These are phyloP conservation scores for Drosophila mojavensis DNA, from an alignment of 1,140 invertebrate species.

Conservation along the genomic window DNA sequence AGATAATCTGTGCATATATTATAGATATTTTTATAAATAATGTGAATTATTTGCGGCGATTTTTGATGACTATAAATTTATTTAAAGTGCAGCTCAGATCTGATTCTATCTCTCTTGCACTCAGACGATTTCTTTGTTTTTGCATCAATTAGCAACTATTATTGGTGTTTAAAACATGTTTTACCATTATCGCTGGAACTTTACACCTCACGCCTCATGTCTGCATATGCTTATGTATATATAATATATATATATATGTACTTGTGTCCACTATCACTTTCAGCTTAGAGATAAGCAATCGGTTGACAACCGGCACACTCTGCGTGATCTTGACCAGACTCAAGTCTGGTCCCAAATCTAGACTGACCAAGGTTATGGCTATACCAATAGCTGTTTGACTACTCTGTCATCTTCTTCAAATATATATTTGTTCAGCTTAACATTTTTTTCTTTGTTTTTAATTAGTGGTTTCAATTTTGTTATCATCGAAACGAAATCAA, in stretches of 20 bases:
- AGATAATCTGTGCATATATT: conserved; percentile 6
- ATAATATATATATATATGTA: not conserved
- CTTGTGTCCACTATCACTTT: conserved; percentile 9
- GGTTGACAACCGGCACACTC: conserved; percentile 14
- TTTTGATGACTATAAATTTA: not conserved
- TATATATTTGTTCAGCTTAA: not conserved
- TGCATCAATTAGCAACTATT: not conserved
- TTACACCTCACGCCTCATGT: not conserved
- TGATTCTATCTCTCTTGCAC: not conserved
- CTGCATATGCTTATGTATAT: conserved; percentile 2
- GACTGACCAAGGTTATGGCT: conserved; percentile 20
- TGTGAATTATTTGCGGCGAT: not conserved
- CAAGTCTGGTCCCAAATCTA: conserved; percentile 9
- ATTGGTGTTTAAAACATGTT: conserved; percentile 2
- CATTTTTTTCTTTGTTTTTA: not conserved
- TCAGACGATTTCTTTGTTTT: not conserved
- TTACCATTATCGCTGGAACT: conserved; percentile 7
- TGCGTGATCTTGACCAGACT: conserved; percentile 16
- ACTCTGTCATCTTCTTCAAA: conserved; percentile 5
- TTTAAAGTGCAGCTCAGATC: not conserved
- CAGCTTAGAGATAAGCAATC: conserved; percentile 9
- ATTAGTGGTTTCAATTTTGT: conserved; percentile 1
- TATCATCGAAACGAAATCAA: not conserved
- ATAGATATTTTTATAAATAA: not conserved
- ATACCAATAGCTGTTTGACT: conserved; percentile 22